phyloP scores from a whole-genome alignment of 2,888 invertebrate genomes.

The Megalurothrips usitatus region DNA sequence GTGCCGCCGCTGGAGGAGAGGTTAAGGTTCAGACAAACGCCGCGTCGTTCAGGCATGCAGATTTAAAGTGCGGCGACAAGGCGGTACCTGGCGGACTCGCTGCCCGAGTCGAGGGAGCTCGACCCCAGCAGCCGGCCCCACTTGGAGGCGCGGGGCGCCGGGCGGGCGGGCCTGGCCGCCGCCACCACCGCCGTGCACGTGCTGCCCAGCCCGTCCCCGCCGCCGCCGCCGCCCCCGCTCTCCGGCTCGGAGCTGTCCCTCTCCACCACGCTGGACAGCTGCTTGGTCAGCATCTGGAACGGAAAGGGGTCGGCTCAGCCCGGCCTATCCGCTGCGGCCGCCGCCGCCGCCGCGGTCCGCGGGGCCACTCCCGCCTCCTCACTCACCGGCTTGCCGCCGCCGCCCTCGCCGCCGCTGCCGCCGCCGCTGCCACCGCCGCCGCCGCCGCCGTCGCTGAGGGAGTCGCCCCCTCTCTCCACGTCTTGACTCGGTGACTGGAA shows the following conservation, averaged over 20 bases:
- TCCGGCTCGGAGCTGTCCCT: conserved; percentile 40
- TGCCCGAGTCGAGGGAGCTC: conserved; percentile 65
- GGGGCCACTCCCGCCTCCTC: neutral
- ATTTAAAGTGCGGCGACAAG: neutral
- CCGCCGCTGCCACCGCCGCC: conserved; percentile 43
- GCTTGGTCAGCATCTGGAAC: conserved; percentile 19
- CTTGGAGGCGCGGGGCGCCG: conserved; percentile 53
- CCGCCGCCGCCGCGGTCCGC: neutral
- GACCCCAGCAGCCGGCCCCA: conserved; percentile 79
- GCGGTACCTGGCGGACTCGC: conserved; percentile 51
- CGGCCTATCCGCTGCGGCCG: neutral
- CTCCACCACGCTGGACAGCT: conserved; percentile 17
- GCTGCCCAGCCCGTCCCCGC: conserved; percentile 4
- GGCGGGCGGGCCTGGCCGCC: conserved; percentile 36
- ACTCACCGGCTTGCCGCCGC: conserved; percentile 45
- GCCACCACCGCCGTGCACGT: conserved; percentile 29
- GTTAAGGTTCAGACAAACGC: neutral
- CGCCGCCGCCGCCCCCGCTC: neutral
- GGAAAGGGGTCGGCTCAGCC: neutral
- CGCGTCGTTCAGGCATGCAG: too few species aligned
- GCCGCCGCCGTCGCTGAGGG: conserved; percentile 37
- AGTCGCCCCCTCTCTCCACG: conserved; percentile 37
- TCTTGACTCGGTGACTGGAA: conserved; percentile 31
- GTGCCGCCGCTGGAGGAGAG: conserved; percentile 34
- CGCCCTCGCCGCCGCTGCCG: conserved; percentile 51